These are phyloP conservation scores for Meriones psammophilus DNA, from an alignment of 2,797 vertebrate genomes.

Conservation along the genomic window DNA sequence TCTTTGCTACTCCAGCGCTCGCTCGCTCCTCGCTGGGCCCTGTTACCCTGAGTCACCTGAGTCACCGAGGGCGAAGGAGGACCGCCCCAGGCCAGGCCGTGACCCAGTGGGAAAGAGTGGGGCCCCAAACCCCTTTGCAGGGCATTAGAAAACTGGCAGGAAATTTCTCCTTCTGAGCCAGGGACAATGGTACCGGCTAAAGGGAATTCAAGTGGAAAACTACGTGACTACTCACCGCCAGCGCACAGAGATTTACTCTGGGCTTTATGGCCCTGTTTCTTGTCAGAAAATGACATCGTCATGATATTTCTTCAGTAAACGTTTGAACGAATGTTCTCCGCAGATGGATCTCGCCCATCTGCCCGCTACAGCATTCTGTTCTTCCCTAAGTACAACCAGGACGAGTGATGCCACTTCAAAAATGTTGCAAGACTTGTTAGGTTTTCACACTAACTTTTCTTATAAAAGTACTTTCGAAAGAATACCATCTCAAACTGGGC, in stretches of 20 bases:
- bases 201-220: constrained; percentile 78
- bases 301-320: constrained; percentile 20
- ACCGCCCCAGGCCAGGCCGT: background rate
- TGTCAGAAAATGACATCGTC: background rate
- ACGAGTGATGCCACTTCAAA: background rate
- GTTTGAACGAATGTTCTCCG: constrained; percentile 44
- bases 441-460: background rate
- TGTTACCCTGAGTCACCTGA: rapidly evolving
- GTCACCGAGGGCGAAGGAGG: background rate
- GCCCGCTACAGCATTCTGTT: background rate
- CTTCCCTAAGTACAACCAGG: background rate
- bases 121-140: background rate
- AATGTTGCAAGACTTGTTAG: background rate
- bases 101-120: background rate
- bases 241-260: constrained; percentile 11
- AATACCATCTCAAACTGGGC: background rate
- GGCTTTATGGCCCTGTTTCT: background rate
- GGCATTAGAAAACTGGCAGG: constrained; percentile 56
- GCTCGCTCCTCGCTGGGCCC: background rate
- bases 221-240: constrained; percentile 58
- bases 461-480: background rate
- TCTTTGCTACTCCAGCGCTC: background rate
- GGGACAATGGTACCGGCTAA: constrained; percentile 62
- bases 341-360: background rate
- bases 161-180: constrained; percentile 67